phyloP scores from a whole-genome alignment of 1,140 invertebrate genomes.

The Laupala kohalensis region DNA sequence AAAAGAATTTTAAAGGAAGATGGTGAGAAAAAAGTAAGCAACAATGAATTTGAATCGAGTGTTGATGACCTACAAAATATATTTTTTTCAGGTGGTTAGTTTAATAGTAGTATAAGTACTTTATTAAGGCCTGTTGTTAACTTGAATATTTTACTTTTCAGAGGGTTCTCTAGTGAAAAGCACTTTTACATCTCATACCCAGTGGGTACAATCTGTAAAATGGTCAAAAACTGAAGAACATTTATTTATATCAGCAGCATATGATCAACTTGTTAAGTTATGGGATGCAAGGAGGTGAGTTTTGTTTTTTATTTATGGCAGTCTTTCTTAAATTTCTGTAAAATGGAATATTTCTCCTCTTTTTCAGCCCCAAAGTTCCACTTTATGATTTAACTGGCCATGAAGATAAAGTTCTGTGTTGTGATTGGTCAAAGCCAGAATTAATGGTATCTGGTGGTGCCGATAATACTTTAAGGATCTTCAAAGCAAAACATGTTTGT shows the following conservation, averaged over 20 bases:
- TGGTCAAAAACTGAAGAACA: conserved; percentile 81
- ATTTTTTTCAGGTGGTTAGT: no score
- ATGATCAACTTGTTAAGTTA: conserved; percentile 82
- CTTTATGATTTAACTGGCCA: conserved; percentile 89
- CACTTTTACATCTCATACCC: conserved; percentile 77
- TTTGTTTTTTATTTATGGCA: neutral
- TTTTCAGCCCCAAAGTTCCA: conserved; percentile 72
- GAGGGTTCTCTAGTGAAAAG: conserved; percentile 78
- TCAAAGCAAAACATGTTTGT: conserved; percentile 43
- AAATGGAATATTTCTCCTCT: conserved; percentile 11
- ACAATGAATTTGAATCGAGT: no score
- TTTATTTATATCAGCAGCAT: conserved; percentile 84
- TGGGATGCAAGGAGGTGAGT: conserved; percentile 86
- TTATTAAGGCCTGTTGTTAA: neutral
- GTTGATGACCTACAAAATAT: no score
- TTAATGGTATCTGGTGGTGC: conserved; percentile 82
- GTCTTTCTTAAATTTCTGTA: neutral
- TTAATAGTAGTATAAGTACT: no score
- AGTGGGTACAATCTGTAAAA: conserved; percentile 78
- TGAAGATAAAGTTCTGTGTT: conserved; percentile 84
- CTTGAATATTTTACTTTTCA: conserved; percentile 33
- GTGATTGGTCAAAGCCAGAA: conserved; percentile 82
- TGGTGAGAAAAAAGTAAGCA: no score
- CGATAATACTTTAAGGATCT: conserved; percentile 88
- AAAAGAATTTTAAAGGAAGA: no score